Base-by-base conservation (phyloP, 2,113 vertebrate genomes). In the Syngnathus typhle region DNA sequence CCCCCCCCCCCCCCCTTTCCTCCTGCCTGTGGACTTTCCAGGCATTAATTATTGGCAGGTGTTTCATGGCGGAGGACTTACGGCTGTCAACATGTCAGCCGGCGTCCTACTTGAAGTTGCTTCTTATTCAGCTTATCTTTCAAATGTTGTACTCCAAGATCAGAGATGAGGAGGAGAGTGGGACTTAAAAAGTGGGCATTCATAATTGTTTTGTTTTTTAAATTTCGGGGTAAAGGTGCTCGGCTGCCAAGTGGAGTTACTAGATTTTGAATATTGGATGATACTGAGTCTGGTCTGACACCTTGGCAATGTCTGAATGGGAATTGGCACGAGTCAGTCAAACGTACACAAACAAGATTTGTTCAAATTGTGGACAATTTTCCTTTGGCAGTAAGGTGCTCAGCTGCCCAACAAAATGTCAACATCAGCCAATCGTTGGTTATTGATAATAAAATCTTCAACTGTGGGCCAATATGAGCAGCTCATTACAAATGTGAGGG, bases 1-100 rank as follows among this genome's bases (percentile, higher is more conserved):
- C 89, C 91, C 90, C 89, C 23, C 91, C 91, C 77, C 85, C 74
- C 82, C 80, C 81, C 74, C 77, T 70, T 54, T 78, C 38, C 60
- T 44, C 60, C 41, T 27, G 82, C 73, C 54, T 78, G 77, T 81
- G 79, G 82, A 86, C 80, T 80, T 66, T 66, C 68, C 77, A 79
- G 65, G 15, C 76, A 55, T 76, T 83, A 87, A 55, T 76, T 83
- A 87, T 81, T 85, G 83, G 84, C 84, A 88, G 85, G 80, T 86
- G 84, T 87, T 88, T 88, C 71, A 84, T 84, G 43, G 54, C 54
- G 67, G 65, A 87, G 64, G 80, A 82, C 85, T 85, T 81, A 83
- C 85, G 80, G 80, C 74, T 78, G 88, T 85, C 86, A 85, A 82
- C 72, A 64, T 79, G 82, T 81, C 80, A 82, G 73, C 68, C 78